Percentiles rank a stretch among this genome's conserved stretches.
Evolutionary conservation across 2,888 invertebrate species (phyloP).

Genomic region (Thera britannica): DNA sequence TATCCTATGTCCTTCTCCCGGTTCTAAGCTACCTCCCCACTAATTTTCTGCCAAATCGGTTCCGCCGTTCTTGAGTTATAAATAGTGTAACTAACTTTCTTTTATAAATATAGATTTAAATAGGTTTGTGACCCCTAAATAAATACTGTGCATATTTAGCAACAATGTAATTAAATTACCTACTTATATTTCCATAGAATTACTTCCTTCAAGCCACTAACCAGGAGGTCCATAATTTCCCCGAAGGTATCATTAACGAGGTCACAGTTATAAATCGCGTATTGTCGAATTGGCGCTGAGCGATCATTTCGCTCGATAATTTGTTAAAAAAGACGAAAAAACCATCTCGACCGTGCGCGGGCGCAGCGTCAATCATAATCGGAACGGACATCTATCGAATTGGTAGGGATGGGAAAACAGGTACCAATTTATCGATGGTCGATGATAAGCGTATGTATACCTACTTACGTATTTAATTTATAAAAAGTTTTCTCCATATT

Average conservation of each 20-base stretch:
- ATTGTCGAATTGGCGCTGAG: conserved; percentile 47
- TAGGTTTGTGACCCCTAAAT: too few species aligned
- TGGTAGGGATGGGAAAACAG: conserved; percentile 26
- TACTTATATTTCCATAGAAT: conserved; percentile 4
- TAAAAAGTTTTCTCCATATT: too few species aligned
- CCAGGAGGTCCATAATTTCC: conserved; percentile 39
- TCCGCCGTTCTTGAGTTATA: too few species aligned
- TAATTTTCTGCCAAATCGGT: too few species aligned
- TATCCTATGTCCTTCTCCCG: too few species aligned
- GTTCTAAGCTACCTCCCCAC: too few species aligned
- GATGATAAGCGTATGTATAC: too few species aligned
- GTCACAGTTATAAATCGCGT: conserved; percentile 61
- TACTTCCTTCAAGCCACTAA: not conserved
- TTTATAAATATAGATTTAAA: too few species aligned
- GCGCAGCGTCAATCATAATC: conserved; percentile 66
- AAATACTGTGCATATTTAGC: too few species aligned
- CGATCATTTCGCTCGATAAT: conserved; percentile 46
- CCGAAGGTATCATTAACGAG: conserved; percentile 50
- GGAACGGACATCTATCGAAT: conserved; percentile 30
- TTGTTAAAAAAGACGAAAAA: conserved; percentile 53
- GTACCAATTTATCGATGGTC: conserved; percentile 24
- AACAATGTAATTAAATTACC: too few species aligned
- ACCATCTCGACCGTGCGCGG: conserved; percentile 51
- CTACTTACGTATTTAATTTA: too few species aligned
- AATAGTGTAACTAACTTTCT: too few species aligned